Evolutionary conservation across 2,888 invertebrate genomes (phyloP).

Genomic region (Nymphalis urticae): DNA sequence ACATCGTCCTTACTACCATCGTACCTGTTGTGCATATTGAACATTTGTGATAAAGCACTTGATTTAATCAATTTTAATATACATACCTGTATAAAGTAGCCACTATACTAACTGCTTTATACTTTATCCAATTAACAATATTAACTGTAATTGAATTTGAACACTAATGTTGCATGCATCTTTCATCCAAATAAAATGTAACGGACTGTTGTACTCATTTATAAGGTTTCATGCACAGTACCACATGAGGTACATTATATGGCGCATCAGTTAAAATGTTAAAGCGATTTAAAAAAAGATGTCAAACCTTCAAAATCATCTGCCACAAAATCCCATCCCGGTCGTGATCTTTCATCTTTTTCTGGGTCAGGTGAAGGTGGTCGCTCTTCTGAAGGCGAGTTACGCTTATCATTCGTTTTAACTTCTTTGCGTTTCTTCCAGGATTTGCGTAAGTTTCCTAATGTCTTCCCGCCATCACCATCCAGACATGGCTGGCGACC

Average conservation of each 20-base stretch:
- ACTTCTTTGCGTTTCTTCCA: constrained; percentile 79
- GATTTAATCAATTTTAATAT: too few relatives aligned
- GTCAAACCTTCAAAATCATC: constrained; percentile 88
- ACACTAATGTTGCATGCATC: too few relatives aligned
- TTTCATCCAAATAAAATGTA: neutral
- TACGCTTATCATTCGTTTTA: constrained; percentile 66
- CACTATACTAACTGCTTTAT: too few relatives aligned
- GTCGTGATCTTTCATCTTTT: constrained; percentile 59
- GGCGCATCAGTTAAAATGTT: too few relatives aligned
- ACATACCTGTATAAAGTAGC: too few relatives aligned
- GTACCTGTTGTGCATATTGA: constrained; percentile 77
- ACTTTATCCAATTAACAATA: too few relatives aligned
- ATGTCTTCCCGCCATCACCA: constrained; percentile 63
- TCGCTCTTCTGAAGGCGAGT: constrained; percentile 69
- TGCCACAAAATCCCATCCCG: constrained; percentile 87
- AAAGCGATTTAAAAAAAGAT: neutral
- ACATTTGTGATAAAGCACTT: too few relatives aligned
- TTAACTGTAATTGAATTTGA: too few relatives aligned
- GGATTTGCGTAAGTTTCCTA: constrained; percentile 73
- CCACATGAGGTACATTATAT: too few relatives aligned
- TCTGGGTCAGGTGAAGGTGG: constrained; percentile 61
- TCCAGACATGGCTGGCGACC: constrained; percentile 65
- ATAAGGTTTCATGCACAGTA: too few relatives aligned
- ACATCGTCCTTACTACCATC: constrained; percentile 91
- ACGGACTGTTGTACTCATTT: neutral